Evolutionary conservation across 2,113 vertebrate genomes (phyloP).

Genomic region (Callipepla californica): DNA sequence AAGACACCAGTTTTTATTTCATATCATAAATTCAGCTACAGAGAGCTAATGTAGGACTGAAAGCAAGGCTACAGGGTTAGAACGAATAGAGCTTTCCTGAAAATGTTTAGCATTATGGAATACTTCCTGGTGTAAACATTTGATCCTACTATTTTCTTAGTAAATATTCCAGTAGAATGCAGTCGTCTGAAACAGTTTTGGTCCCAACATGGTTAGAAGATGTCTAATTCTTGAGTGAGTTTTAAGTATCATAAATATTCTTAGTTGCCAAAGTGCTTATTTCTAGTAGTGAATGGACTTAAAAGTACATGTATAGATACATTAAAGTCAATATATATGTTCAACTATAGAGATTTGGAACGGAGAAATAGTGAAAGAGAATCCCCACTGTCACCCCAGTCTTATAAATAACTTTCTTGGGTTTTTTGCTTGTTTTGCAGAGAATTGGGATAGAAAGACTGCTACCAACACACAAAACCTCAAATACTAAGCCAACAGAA

Average conservation of each 20-base stretch:
- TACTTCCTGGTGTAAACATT: background rate
- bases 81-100: background rate
- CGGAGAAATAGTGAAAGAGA: constrained; percentile 14
- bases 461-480: background rate
- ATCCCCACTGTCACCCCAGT: background rate
- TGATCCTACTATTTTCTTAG: background rate
- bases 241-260: background rate
- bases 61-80: background rate
- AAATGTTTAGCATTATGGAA: background rate
- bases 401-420: too few species aligned
- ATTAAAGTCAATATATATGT: background rate
- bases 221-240: background rate
- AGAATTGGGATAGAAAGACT: background rate
- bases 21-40: background rate
- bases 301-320: background rate
- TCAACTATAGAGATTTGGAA: constrained; percentile 27
- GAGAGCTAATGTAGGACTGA: background rate
- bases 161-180: background rate
- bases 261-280: too few species aligned
- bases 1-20: background rate
- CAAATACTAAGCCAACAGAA: background rate
- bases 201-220: background rate
- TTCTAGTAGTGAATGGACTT: constrained; percentile 5
- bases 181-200: background rate
- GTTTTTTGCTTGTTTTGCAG: background rate